phyloP scores from a whole-genome alignment of 2,888 invertebrate genomes.

The Parapristionchus giblindavisi region DNA sequence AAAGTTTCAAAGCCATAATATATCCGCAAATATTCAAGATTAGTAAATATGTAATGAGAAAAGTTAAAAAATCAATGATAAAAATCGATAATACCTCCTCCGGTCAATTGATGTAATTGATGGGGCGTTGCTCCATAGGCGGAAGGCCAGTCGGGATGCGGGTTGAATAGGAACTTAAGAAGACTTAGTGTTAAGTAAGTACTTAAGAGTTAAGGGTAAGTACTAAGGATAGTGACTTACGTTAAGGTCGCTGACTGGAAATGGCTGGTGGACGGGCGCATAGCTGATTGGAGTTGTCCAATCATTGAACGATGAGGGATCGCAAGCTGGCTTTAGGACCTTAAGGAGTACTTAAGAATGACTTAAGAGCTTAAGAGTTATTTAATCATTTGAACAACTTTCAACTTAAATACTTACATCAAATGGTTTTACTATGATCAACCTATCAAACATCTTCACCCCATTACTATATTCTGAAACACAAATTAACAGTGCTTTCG shows the following conservation, averaged over 20 bases:
- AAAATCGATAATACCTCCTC: too few relatives aligned
- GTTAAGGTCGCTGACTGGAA: slow-evolving; percentile 25
- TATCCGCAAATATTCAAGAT: too few relatives aligned
- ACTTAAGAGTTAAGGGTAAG: neutral
- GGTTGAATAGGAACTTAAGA: slow-evolving; percentile 44
- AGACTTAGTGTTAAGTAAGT: too few relatives aligned
- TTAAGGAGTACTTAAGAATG: slow-evolving; percentile 37
- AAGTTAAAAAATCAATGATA: slow-evolving; percentile 2
- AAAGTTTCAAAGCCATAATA: too few relatives aligned
- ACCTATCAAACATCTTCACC: too few relatives aligned
- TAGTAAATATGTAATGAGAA: too few relatives aligned
- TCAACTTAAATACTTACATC: too few relatives aligned
- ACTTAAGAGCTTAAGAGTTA: neutral
- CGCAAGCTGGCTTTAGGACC: slow-evolving; percentile 62
- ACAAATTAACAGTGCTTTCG: too few relatives aligned
- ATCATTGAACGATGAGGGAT: slow-evolving; percentile 54
- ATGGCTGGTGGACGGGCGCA: slow-evolving; percentile 36
- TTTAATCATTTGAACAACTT: too few relatives aligned
- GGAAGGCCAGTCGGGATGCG: slow-evolving; percentile 41
- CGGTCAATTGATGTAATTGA: slow-evolving; percentile 21
- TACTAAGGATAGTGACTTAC: neutral
- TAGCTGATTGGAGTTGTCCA: slow-evolving; percentile 43
- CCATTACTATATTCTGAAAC: too few relatives aligned
- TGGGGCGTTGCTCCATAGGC: slow-evolving; percentile 15
- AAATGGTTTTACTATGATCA: too few relatives aligned